phyloP scores from a whole-genome alignment of 2,113 vertebrate genomes.

The Agelaius phoeniceus region DNA sequence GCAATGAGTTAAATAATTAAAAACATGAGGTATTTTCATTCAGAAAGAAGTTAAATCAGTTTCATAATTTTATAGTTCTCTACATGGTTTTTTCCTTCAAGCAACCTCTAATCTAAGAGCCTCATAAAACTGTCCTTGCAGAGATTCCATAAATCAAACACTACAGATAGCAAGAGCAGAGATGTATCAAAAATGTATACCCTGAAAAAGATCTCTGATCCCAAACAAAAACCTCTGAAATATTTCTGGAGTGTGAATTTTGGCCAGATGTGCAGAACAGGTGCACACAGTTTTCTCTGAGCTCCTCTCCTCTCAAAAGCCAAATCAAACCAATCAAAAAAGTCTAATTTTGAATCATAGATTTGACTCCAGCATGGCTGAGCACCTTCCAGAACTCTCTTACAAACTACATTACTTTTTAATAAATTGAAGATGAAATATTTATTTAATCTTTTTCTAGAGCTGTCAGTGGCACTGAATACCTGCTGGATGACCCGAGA shows the following conservation, averaged over 20 bases:
- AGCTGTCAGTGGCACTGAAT: background rate
- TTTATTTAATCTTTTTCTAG: constrained; percentile 24
- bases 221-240: background rate
- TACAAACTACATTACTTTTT: background rate
- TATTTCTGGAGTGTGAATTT: background rate
- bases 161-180: background rate
- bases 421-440: constrained; percentile 11
- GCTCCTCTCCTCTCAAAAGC: background rate
- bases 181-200: background rate
- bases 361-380: background rate
- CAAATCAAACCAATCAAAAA: background rate
- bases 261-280: background rate
- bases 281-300: background rate
- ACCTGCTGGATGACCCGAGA: background rate
- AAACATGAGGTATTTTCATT: background rate
- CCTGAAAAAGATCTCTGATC: background rate
- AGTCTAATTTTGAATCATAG: background rate
- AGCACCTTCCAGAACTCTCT: background rate
- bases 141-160: background rate
- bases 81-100: background rate
- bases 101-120: background rate
- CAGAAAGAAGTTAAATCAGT: constrained; percentile 20
- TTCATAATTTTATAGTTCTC: background rate
- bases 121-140: background rate
- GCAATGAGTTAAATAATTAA: constrained; percentile 12